Base-by-base conservation (phyloP, 2,797 vertebrate species). In the Sparus aurata region DNA sequence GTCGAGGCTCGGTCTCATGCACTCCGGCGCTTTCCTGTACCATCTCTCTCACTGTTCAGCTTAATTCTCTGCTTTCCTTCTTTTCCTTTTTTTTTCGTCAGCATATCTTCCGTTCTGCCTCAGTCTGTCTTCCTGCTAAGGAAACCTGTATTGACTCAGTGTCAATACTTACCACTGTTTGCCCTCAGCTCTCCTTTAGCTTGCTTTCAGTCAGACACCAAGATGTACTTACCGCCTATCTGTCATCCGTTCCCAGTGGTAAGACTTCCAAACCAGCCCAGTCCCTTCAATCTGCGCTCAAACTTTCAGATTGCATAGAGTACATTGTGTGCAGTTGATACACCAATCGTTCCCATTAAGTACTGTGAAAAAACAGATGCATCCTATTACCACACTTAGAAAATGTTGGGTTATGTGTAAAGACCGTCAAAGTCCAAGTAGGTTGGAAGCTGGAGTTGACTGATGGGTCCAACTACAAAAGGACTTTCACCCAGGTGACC, bases 81-180 rank as follows among this genome's bases (percentile, higher is more conserved):
- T 54, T 67, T 82, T 47, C 20, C 17, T 63, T 66, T 25, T 22
- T 73, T 76, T 67, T 17, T 18, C 45, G n/a, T 30, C 46, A 30
- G 41, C 77, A 25, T 60, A 54, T 77, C 74, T 66, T 77, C 67
- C 12, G 0, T 8, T 60, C 20, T 30, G 45, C 79, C 46, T 75
- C 74, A 12, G 55, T 67, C 12, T 80, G 23, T 74, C 70, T 75
- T 86, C 62, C 70, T 79, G n/a, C 43, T 27, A 17, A 80, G 58
- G 27, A 69, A 83, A 76, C 55, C 23, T 57, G 52, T 30, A 73
- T 49, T 79, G 77, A 89, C 69, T 75, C 49, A 23, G 47, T 81
- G 45, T 78, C 74, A 54, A 27, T 25, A 63, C 57, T 58, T 22
- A 25, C 60, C 50, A 22, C 52, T 38, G 60, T 75, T 49, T 65